These are phyloP conservation scores for Phenganax marumi DNA, from an alignment of 92 coral and sea anemone species.

Conservation along the genomic window DNA sequence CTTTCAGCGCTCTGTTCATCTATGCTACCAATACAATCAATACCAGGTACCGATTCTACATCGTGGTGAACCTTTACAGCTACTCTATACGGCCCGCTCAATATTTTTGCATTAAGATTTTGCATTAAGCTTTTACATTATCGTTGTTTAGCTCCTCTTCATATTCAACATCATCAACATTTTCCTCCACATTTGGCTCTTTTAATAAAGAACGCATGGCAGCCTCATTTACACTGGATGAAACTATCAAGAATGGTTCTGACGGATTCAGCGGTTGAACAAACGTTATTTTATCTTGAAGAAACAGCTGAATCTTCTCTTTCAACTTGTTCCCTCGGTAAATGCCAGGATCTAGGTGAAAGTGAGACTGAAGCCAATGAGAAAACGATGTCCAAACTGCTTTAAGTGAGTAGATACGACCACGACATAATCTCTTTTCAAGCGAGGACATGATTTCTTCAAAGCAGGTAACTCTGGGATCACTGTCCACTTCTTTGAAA, in stretches of 20 bases:
- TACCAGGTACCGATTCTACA: constrained; percentile 57
- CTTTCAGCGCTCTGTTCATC: constrained; percentile 61
- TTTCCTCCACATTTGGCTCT: constrained; percentile 30
- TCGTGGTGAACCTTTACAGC: constrained; percentile 60
- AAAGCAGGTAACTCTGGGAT: constrained; percentile 48
- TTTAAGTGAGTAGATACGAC: constrained; percentile 55
- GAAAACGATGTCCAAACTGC: constrained; percentile 63
- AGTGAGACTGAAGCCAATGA: constrained; percentile 27
- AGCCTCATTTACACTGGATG: constrained; percentile 45
- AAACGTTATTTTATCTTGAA: constrained; percentile 42
- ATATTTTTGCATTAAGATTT: constrained; percentile 57
- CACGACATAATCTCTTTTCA: constrained; percentile 52
- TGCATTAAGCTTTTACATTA: constrained; percentile 47
- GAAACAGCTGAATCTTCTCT: constrained; percentile 54
- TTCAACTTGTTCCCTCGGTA: constrained; percentile 62
- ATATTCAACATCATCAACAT: constrained; percentile 9
- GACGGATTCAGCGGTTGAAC: constrained; percentile 52
- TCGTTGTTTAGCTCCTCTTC: constrained; percentile 48
- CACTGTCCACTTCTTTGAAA: constrained; percentile 1
- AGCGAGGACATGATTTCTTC: constrained; percentile 62
- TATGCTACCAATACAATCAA: constrained; percentile 59
- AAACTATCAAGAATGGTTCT: constrained; percentile 49
- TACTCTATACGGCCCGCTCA: constrained; percentile 67
- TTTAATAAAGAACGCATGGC: constrained; percentile 52
- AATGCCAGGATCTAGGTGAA: constrained; percentile 49